phyloP scores from a whole-genome alignment of 2,888 invertebrate species.

The Anaspis maculata region DNA sequence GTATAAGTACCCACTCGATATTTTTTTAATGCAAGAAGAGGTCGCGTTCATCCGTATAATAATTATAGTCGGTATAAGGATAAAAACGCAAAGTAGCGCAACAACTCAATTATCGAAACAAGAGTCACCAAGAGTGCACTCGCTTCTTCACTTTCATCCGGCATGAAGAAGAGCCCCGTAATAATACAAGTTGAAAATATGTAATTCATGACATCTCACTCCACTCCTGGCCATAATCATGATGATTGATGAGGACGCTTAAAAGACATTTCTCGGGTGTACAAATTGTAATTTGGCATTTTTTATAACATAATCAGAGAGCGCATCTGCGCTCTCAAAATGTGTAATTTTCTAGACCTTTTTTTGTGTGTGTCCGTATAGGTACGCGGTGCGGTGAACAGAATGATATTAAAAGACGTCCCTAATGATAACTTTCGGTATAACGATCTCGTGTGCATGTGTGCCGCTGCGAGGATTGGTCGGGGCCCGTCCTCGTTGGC shows the following conservation, averaged over 20 bases:
- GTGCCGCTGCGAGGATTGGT: too few species aligned
- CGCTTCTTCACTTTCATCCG: too few species aligned
- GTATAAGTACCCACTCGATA: too few species aligned
- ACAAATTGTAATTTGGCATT: conserved; percentile 22
- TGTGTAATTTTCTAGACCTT: conserved; percentile 20
- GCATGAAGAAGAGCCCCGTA: too few species aligned
- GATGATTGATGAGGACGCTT: conserved; percentile 16
- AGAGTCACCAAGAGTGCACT: too few species aligned
- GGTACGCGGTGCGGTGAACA: conserved; percentile 12
- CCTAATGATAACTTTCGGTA: conserved; percentile 18
- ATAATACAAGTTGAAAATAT: conserved; percentile 1
- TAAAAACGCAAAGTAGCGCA: too few species aligned
- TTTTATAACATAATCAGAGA: conserved; percentile 19
- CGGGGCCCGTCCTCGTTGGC: too few species aligned
- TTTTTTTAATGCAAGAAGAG: too few species aligned
- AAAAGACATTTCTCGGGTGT: conserved; percentile 21
- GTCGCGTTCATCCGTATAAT: too few species aligned
- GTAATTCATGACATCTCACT: conserved; percentile 15
- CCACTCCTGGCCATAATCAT: conserved; percentile 11
- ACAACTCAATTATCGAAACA: too few species aligned
- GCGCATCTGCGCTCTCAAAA: conserved; percentile 18
- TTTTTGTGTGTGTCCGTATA: too few species aligned
- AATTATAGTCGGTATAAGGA: too few species aligned
- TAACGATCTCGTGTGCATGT: conserved; percentile 17
- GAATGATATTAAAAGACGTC: conserved; percentile 22